Evolutionary conservation across 2,797 vertebrate genomes (phyloP), one percentile per base, ranked within the genome.

Genomic region (Scomberomorus guttatus): DNA sequence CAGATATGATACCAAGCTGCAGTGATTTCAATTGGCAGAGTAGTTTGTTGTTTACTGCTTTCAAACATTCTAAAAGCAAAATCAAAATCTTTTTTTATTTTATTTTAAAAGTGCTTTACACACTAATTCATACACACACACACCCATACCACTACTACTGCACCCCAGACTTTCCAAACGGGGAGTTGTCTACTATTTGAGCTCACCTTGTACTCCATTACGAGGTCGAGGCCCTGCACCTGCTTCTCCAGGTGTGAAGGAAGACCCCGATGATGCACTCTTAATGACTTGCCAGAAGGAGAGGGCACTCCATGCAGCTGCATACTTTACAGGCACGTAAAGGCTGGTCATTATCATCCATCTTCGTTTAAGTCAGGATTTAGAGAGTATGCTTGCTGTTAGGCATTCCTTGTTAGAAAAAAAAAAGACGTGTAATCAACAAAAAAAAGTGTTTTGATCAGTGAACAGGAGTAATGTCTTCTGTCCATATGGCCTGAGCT

Each of bases 191-290:
- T 81, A 52, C 73, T 57, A 63, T 85, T 87, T 57, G 54, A 90
- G 82, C 87, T 91, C 90, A 92, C 86, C 90, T 90, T 92, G 90
- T 90, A 81, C 81, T 89, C 88, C 69, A 84, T 87, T 89, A 90
- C 18, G 69, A 87, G 90, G 91, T 91, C 81, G 37, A 60, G 86
- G 80, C 92, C 79, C 79, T 13, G 73, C 94, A 95, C 91, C 93
- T 95, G 94, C 89, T 92, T 82, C 62, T 87, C 88, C 93, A 94
- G 91, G 94, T 94, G 94, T 90, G 89, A 77, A 80, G 66, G 84
- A 90, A 90, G 88, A 87, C 85, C 88, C 83, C 39, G 71, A 83
- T 91, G 87, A 90, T 90, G 88, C 85, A 83, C 82, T 86, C 62
- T 55, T 93, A 93, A 94, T 92, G 93, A 91, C 85, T 90, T 88